Conservation (phyloP, 2,113 vertebrate genomes). For the Chloropsis hardwickii region DNA sequence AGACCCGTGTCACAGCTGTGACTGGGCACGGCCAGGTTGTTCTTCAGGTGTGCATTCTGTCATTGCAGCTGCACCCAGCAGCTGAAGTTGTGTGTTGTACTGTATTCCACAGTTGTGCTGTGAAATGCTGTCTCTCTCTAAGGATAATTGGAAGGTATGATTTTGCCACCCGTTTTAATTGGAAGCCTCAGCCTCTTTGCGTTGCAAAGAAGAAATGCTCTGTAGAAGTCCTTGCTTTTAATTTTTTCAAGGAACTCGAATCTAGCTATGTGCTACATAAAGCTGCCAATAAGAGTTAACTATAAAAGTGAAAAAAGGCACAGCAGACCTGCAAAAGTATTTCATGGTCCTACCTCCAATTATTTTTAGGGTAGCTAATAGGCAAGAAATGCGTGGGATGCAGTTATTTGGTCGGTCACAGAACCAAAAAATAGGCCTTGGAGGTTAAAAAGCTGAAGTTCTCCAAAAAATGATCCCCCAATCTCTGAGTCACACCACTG, state of each 20-base stretch:
- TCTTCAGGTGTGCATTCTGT: background rate
- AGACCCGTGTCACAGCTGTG: accelerated
- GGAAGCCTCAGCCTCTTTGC: background rate
- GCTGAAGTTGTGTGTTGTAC: background rate
- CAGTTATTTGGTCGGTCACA: background rate
- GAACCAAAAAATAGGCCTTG: background rate
- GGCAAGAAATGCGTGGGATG: background rate
- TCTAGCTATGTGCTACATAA: background rate
- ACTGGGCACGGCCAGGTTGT: accelerated
- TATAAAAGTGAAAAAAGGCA: background rate
- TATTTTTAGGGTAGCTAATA: background rate
- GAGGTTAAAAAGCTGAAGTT: background rate
- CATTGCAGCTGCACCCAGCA: background rate
- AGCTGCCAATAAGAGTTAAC: background rate
- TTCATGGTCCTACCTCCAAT: background rate
- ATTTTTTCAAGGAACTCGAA: background rate
- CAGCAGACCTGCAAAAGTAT: background rate
- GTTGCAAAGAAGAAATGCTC: background rate
- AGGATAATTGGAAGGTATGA: background rate
- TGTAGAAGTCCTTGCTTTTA: background rate
- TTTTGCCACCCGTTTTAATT: background rate
- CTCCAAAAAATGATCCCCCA: background rate
- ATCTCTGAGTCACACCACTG: accelerated
- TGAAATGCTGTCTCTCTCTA: background rate
- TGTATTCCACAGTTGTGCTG: too few species aligned